phyloP scores from a whole-genome alignment of 2,113 vertebrate species.

The Clarias gariepinus region DNA sequence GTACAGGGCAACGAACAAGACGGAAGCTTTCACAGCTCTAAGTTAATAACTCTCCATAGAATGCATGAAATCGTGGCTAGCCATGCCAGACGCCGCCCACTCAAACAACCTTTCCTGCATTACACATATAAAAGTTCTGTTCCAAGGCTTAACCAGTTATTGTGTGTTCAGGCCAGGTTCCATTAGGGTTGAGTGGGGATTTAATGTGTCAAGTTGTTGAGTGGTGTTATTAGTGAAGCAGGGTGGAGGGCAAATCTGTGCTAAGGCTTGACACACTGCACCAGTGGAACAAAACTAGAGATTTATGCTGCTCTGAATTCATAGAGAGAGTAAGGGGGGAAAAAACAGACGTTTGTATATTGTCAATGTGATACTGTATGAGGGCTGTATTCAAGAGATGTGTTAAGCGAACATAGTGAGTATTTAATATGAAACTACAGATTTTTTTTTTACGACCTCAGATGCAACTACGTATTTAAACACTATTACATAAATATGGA shows the following conservation, averaged over 20 bases:
- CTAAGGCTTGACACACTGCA: background rate
- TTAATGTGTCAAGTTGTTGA: slow-evolving; percentile 21
- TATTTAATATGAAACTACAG: background rate
- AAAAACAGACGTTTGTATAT: background rate
- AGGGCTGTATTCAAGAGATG: background rate
- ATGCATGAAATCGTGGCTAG: background rate
- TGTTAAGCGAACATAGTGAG: background rate
- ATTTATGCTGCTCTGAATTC: background rate
- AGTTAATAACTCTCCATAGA: background rate
- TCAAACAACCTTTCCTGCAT: background rate
- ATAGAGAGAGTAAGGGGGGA: background rate
- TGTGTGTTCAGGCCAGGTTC: background rate
- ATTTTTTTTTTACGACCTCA: background rate
- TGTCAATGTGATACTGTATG: background rate
- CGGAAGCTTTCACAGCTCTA: background rate
- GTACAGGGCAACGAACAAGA: background rate
- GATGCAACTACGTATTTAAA: background rate
- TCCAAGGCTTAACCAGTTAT: background rate
- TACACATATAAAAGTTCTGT: background rate
- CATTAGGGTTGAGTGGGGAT: slow-evolving; percentile 21
- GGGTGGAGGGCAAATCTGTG: slow-evolving; percentile 1
- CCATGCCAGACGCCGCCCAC: background rate
- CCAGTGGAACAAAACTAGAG: background rate
- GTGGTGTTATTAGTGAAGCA: background rate
- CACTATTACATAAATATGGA: background rate